phyloP scores from a whole-genome alignment of 1,140 invertebrate species.

The Condylostylus longicornis region DNA sequence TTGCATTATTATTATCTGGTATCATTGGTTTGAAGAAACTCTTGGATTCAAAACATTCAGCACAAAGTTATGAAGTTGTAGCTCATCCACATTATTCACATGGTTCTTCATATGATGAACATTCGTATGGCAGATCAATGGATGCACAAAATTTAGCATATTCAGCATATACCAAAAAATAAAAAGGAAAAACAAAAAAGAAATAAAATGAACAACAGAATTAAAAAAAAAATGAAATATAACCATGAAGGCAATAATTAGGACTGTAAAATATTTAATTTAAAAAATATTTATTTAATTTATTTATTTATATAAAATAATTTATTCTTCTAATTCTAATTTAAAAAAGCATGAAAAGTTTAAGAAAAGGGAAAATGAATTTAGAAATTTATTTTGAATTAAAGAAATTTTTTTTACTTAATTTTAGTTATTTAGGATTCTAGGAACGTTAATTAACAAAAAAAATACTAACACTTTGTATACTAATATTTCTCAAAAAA shows the following conservation, averaged over 20 bases:
- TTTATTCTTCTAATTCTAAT: no score
- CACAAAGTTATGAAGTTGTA: slow-evolving; percentile 56
- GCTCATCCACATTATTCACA: slow-evolving; percentile 49
- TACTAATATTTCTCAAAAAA: no score
- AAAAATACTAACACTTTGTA: no score
- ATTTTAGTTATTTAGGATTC: no score
- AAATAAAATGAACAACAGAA: slow-evolving; percentile 11
- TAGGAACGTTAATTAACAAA: no score
- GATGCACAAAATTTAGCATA: slow-evolving; percentile 49
- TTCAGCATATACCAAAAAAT: slow-evolving; percentile 39
- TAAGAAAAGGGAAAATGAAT: no score
- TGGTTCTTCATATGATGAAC: slow-evolving; percentile 35
- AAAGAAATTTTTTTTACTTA: no score
- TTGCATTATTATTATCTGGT: slow-evolving; percentile 56
- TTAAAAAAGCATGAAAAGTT: no score
- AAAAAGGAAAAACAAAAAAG: no score
- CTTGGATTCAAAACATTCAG: slow-evolving; percentile 48
- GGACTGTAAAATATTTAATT: no score
- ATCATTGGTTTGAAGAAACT: slow-evolving; percentile 67
- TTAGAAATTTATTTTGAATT: no score
- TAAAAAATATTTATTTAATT: no score
- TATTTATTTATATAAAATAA: background rate
- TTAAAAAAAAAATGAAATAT: slow-evolving; percentile 13
- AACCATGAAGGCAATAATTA: slow-evolving; percentile 5
- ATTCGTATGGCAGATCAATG: slow-evolving; percentile 42